Evolutionary conservation across 1,140 invertebrate genomes (phyloP).

Genomic region (Pachypeltis micranthus): DNA sequence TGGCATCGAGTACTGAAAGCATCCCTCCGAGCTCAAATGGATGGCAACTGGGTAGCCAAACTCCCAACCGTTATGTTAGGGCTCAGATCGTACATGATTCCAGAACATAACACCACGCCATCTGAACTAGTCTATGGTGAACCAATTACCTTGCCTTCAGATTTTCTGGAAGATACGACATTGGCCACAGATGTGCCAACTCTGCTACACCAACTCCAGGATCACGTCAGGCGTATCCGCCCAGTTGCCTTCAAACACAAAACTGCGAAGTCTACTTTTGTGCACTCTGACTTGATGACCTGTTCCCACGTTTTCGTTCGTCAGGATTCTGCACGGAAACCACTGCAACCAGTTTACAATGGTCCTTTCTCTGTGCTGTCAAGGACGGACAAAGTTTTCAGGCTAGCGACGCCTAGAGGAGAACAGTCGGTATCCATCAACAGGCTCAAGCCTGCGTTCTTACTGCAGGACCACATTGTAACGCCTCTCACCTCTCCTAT

Average conservation of each 20-base stretch:
- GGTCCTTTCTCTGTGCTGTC: slow-evolving; percentile 29
- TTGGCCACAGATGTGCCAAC: not conserved
- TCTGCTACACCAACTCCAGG: not conserved
- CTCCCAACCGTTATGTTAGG: slow-evolving; percentile 36
- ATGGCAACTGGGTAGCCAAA: slow-evolving; percentile 12
- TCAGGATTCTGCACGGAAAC: slow-evolving; percentile 23
- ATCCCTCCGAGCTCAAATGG: slow-evolving; percentile 29
- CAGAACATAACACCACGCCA: slow-evolving; percentile 28
- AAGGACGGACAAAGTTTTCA: slow-evolving; percentile 25
- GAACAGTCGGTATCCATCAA: slow-evolving; percentile 10
- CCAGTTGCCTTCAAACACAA: not conserved
- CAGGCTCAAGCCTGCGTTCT: slow-evolving; percentile 19
- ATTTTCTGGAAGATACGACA: slow-evolving; percentile 29
- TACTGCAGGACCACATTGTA: not conserved
- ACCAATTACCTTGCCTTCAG: slow-evolving; percentile 30
- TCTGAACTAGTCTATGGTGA: slow-evolving; percentile 33
- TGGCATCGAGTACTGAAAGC: slow-evolving; percentile 35
- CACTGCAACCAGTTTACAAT: slow-evolving; percentile 28
- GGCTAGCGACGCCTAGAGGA: slow-evolving; percentile 11
- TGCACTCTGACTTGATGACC: slow-evolving; percentile 25
- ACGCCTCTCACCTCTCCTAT: too few relatives aligned
- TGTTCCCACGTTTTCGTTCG: slow-evolving; percentile 28
- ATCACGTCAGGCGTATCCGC: not conserved
- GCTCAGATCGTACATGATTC: slow-evolving; percentile 28
- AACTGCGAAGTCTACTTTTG: slow-evolving; percentile 18